Base-by-base conservation (phyloP, 2,113 vertebrate species). In the Thymallus thymallus region DNA sequence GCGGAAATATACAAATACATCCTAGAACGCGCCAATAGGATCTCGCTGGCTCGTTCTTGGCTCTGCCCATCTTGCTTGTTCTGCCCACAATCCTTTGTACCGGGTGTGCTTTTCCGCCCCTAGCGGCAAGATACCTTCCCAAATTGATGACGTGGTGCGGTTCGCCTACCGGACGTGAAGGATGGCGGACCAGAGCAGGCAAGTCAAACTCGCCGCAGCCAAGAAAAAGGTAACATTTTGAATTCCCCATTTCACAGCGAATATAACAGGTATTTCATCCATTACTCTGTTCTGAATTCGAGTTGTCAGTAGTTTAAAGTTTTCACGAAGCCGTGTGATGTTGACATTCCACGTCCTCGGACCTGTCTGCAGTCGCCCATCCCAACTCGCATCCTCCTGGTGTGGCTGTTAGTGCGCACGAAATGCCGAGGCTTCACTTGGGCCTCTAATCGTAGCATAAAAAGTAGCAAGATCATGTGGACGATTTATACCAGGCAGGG, bases 151-250 rank as follows among this genome's bases (percentile, higher is more conserved):
- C 93, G 93, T 93, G 92, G 91, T 91, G 80, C 77, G 88, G 81
- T 86, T 90, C 68, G 74, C 79, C 76, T 79, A 88, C 76, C 84
- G 86, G 74, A 90, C 85, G 80, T 89, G 88, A 93, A 94, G 90
- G 91, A 97, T 97, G 96, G 96, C 97, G 91, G 97, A 97, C 92
- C 95, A 96, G 87, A 96, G 91, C 93, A 95, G 96, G 90, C 95
- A 95, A 93, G 94, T 85, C 69, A 96, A 96, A 94, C 94, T 98
- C 92, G 97, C 96, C 76, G 93, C 95, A 88, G 97, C 97, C 82
- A 96, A 94, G 91, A 97, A 97, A 94, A 98, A 97, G 96, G 97
- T 97, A 93, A 76, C 83, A 69, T 76, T 76, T 60, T 71, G 35
- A 30, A 6, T 76, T 75, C n/a, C 35, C 3, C 24, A 26, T 0